Evolutionary conservation across 1,140 invertebrate genomes (phyloP).

Genomic region (Drosophila nasuta): DNA sequence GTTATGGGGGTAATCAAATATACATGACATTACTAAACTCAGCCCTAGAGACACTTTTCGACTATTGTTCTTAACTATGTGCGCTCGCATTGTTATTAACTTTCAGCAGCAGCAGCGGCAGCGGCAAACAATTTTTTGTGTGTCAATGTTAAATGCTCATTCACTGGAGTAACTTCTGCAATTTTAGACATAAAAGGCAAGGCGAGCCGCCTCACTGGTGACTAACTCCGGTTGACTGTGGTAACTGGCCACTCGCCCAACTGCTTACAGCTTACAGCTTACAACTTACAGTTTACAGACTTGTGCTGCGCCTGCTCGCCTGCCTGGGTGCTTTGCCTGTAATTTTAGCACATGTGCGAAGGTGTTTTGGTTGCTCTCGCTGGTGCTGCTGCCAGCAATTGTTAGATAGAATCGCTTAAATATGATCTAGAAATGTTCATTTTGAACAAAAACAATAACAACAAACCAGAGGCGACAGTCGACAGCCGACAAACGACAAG

Average conservation of each 20-base stretch:
- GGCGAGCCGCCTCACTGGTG: conserved; percentile 57
- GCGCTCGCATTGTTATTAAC: conserved; percentile 45
- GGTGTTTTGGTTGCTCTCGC: conserved; percentile 63
- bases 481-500: conserved; percentile 39
- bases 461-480: conserved; percentile 22
- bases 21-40: conserved; percentile 39
- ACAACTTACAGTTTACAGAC: not conserved
- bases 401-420: conserved; percentile 72
- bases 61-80: conserved; percentile 30
- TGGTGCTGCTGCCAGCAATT: conserved; percentile 57
- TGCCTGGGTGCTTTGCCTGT: conserved; percentile 28
- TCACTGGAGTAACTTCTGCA: conserved; percentile 79
- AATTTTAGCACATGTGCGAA: conserved; percentile 83
- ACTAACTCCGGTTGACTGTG: conserved; percentile 44
- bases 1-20: conserved; percentile 56
- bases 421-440: conserved; percentile 81
- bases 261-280: conserved; percentile 8
- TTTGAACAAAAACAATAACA: conserved; percentile 30
- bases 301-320: conserved; percentile 35
- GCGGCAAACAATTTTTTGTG: conserved; percentile 45
- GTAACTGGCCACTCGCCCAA: conserved; percentile 35
- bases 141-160: conserved; percentile 83
- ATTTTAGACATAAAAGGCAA: conserved; percentile 84
- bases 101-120: conserved; percentile 38
- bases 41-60: conserved; percentile 55